A percentile compares a stretch with the other conserved stretches of the same genome.
These are phyloP conservation scores for Serranus cabrilla DNA, from an alignment of 2,797 vertebrate species.

Conservation along the genomic window DNA sequence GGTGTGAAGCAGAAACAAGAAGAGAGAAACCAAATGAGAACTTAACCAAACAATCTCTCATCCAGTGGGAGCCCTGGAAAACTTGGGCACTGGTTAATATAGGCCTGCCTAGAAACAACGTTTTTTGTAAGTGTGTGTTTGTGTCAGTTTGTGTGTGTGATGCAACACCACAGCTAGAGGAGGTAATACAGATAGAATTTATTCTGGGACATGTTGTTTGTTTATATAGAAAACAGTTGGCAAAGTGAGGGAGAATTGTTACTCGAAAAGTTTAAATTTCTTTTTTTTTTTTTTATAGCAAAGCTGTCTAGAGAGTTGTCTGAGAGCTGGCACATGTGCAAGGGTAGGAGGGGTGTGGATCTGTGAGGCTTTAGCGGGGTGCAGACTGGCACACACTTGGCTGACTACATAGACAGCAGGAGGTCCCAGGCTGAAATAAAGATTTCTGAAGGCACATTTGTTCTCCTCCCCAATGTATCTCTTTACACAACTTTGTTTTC, in stretches of 20 bases:
- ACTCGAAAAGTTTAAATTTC: background rate
- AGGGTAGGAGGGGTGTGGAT: background rate
- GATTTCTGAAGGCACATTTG: slow-evolving; percentile 8
- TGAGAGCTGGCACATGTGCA: slow-evolving; percentile 1
- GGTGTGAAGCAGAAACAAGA: slow-evolving; percentile 49
- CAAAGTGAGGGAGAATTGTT: slow-evolving; percentile 8
- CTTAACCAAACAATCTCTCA: slow-evolving; percentile 26
- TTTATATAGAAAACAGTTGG: slow-evolving; percentile 30
- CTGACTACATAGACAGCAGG: slow-evolving; percentile 8
- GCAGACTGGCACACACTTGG: slow-evolving; percentile 29
- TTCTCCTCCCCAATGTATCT: background rate
- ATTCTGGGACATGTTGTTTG: slow-evolving; percentile 31
- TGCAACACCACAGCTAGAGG: slow-evolving; percentile 39
- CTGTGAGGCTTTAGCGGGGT: background rate
- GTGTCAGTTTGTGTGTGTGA: slow-evolving; percentile 39
- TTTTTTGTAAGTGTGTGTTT: slow-evolving; percentile 9
- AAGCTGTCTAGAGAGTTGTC: slow-evolving; percentile 4
- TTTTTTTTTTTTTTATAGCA: background rate
- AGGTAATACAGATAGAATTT: slow-evolving; percentile 36
- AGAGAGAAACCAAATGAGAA: slow-evolving; percentile 25
- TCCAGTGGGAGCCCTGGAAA: slow-evolving; percentile 22
- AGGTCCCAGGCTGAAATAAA: slow-evolving; percentile 53
- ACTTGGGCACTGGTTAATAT: slow-evolving; percentile 2
- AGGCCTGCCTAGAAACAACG: background rate
- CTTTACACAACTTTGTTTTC: slow-evolving; percentile 3